Evolutionary conservation across 2,888 invertebrate species (phyloP), one percentile per base, ranked within the genome.

Genomic region (Ormyrus rosae): DNA sequence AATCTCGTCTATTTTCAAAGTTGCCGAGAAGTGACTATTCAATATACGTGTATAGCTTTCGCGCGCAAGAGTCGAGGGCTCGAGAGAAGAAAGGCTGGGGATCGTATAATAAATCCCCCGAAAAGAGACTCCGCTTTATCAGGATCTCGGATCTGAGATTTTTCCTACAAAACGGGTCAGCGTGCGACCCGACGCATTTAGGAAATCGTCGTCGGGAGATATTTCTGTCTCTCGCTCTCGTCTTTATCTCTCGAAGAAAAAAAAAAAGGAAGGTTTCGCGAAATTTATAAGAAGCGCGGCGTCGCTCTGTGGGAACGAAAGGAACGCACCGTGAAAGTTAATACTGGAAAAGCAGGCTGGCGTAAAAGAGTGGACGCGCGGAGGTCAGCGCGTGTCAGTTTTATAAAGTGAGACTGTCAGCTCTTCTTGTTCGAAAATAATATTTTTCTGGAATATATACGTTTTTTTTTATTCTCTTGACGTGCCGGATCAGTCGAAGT

Each of bases 111-210:
- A 81, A 81, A 81, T 81, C 53, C 45, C 55, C 4, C 34, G 34
- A 55, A 63, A 63, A 75, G 56, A 45, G 69, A 9, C 70, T 53
- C 45, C 75, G 64, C 63, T 81, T 78, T 81, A 78, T 81, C 81
- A 75, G 63, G 78, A 75, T 74, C 70, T 67, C 19, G 13, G 51
- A 70, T 56, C 65, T 58, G 34, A 77, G 71, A 78, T 78, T 71
- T 78, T 68, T 65, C 63, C 64, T 56, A 19, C 61, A 56, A 68
- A 77, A 76, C 80, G 76, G 45, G 61, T 45, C 19, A 50, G 69
- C 7, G 56, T 51, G 68, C 55, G 46, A 45, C 50, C 10, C 60
- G 55, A 9, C 55, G 55, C 67, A 58, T 77, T 76, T 68, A 51
- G 72, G 58, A 72, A 72, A 76, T 72, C 76, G 72, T 60, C 71